Base-by-base conservation (phyloP, 2,113 vertebrate genomes). In the Pelodiscus sinensis region DNA sequence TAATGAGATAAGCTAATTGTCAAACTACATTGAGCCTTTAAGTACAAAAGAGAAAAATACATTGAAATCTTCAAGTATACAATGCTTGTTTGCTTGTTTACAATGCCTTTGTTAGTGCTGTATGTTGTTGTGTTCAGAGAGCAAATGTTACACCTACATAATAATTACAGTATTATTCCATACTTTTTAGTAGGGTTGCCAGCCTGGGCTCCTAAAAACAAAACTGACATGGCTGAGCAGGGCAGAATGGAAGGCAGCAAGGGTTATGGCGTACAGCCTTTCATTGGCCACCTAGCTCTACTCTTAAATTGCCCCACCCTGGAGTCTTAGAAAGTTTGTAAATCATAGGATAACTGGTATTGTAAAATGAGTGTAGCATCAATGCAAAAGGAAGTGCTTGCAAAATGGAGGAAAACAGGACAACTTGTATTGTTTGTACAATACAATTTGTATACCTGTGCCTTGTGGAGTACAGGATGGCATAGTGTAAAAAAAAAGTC, bases 141-240 rank as follows among this genome's bases (percentile, higher is more conserved):
- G 93, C 95, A 96, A 96, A 97, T 97, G 93, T 97, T 97, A 93
- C 97, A 94, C 97, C 93, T 95, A 95, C 96, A 75, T 97, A 96
- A 93, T 95, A 95, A 96, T 96, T 95, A 97, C 98, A 98, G 98
- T 98, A 98, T 98, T 98, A 98, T 98, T 98, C 98, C 96, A 81
- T 97, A 97, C 95, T 93, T 96, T 95, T 98, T 94, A 96, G 89
- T 95, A 97, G 95, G 96, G 96, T 98, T 98, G 97, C 97, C 97
- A 97, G 97, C 96, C 97, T 97, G 94, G 96, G 96, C 96, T 98
- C 97, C 94, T 94, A 78, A 91, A 94, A 93, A 87, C 84, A 95
- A 94, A 90, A 85, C 60, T 96, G 95, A 93, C 95, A 77, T 97
- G 93, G 92, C 94, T 95, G 85, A 92, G 92, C 81, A 96, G 92